Evolutionary conservation across 2,113 vertebrate species (phyloP).

Genomic region (Spea bombifrons): DNA sequence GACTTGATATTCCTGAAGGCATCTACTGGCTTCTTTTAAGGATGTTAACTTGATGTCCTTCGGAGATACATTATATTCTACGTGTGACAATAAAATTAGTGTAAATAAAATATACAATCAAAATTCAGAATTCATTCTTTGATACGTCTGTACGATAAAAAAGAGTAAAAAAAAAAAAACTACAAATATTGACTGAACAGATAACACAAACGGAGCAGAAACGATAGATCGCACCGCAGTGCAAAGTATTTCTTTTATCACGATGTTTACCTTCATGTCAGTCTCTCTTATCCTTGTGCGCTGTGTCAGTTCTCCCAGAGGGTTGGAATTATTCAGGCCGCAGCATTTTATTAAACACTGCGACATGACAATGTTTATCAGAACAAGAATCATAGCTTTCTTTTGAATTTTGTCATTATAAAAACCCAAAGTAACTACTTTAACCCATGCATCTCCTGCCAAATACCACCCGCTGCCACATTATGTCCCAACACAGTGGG

Average conservation of each 20-base stretch:
- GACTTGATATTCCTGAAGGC: no score
- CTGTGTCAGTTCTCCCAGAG: background rate
- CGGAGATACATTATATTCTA: background rate
- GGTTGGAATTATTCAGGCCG: no score
- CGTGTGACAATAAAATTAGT: background rate
- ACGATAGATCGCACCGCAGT: background rate
- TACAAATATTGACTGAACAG: constrained; percentile 21
- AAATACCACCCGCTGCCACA: no score
- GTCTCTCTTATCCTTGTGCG: background rate
- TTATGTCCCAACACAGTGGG: no score
- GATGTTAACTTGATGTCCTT: background rate
- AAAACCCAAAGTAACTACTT: no score
- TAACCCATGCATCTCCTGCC: no score
- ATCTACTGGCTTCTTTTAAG: background rate
- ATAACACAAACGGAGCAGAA: background rate
- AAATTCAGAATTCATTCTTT: background rate
- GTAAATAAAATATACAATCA: background rate
- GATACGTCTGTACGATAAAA: background rate
- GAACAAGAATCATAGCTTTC: no score
- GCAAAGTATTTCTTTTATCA: background rate
- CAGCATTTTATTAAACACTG: no score
- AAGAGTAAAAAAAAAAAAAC: background rate
- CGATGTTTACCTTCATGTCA: background rate
- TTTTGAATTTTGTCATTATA: no score
- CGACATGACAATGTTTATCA: no score